Conservation (phyloP, 2,797 vertebrate species). For the Borostomias antarcticus region DNA sequence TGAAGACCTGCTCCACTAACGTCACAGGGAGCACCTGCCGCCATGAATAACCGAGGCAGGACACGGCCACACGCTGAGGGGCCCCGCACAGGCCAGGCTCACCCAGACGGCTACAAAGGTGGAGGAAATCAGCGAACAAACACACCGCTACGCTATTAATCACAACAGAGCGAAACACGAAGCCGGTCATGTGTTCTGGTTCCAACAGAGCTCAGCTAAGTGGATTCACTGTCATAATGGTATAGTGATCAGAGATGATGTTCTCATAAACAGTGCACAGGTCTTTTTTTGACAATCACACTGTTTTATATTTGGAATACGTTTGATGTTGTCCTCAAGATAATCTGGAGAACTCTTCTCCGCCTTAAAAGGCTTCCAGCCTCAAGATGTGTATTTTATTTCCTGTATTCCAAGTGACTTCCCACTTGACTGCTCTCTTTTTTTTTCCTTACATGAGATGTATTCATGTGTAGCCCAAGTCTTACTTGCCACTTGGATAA, state of each 20-base stretch:
- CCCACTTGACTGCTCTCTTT: not conserved
- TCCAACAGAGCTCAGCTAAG: no score
- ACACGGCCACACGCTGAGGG: not conserved
- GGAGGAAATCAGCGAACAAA: not conserved
- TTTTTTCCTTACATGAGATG: not conserved
- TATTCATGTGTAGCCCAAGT: no score
- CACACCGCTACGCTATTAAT: not conserved
- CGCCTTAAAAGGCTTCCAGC: no score
- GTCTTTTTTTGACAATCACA: no score
- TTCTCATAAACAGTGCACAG: no score
- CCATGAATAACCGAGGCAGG: constrained; percentile 9
- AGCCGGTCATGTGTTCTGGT: not conserved
- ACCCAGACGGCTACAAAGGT: not conserved
- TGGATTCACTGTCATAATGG: not conserved
- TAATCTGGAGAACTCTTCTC: no score
- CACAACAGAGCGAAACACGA: not conserved
- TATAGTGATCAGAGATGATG: no score
- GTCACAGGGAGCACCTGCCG: constrained; percentile 10
- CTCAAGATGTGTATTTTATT: not conserved
- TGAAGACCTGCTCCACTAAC: constrained; percentile 6
- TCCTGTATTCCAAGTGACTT: not conserved
- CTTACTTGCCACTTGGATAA: no score
- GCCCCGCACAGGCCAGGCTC: not conserved
- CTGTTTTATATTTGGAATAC: no score
- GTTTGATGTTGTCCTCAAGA: no score